phyloP scores from a whole-genome alignment of 1,140 invertebrate species.

The Papilio polytes region DNA sequence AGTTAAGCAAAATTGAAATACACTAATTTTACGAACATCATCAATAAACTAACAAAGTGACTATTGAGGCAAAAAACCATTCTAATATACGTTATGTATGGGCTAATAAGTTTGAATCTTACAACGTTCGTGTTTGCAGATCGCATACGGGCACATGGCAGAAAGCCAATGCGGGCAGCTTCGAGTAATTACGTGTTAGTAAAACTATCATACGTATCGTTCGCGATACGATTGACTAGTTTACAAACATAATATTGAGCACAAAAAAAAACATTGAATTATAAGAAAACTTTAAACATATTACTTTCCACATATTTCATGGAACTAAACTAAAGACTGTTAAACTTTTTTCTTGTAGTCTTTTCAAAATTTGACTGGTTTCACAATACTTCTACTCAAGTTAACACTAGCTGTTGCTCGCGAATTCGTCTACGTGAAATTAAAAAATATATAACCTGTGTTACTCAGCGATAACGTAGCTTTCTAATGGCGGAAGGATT shows the following conservation, averaged over 20 bases:
- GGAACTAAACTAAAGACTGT: background rate
- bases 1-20: background rate
- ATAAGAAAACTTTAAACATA: background rate
- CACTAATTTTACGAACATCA: background rate
- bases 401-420: too few species aligned
- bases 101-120: background rate
- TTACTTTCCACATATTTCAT: background rate
- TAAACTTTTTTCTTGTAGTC: background rate
- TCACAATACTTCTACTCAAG: too few species aligned
- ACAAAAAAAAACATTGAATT: background rate
- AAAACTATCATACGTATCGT: background rate
- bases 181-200: background rate
- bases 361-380: too few species aligned
- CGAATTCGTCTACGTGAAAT: too few species aligned
- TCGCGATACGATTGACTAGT: background rate
- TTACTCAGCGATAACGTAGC: too few species aligned
- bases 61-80: background rate
- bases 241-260: background rate
- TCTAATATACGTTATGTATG: background rate
- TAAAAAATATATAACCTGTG: too few species aligned
- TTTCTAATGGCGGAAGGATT: too few species aligned
- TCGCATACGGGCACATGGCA: constrained; percentile 6
- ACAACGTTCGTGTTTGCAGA: background rate
- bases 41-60: background rate
- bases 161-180: background rate